Percentiles rank a stretch among this genome's conserved stretches.
Conservation (phyloP, 2,113 vertebrate genomes). For the Stictonetta naevosa region DNA sequence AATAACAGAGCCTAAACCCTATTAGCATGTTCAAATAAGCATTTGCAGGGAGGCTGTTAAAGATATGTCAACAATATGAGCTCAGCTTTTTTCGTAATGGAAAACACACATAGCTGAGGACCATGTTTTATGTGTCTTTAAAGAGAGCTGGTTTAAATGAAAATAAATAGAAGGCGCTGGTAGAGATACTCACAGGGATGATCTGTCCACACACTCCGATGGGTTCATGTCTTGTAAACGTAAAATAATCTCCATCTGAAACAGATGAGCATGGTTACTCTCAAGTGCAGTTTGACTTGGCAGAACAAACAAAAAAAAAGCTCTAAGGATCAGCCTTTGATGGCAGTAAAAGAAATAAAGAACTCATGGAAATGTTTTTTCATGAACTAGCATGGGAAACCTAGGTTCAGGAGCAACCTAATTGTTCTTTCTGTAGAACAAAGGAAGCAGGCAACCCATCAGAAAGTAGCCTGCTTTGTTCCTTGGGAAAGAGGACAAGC, state of each 20-base stretch:
- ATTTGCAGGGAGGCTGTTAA: constrained; percentile 83
- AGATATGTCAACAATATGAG: constrained; percentile 83
- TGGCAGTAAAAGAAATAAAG: constrained; percentile 69
- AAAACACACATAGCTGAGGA: constrained; percentile 76
- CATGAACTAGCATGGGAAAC: constrained; percentile 47
- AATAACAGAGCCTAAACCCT: constrained; percentile 76
- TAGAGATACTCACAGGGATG: constrained; percentile 92
- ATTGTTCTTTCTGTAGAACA: constrained; percentile 38
- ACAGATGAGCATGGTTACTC: constrained; percentile 73
- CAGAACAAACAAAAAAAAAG: constrained; percentile 30
- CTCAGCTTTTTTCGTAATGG: constrained; percentile 73
- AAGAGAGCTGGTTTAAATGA: constrained; percentile 75
- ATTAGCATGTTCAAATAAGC: constrained; percentile 84
- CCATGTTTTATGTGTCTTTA: constrained; percentile 75
- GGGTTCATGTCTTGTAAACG: constrained; percentile 96
- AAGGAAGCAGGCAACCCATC: constrained; percentile 5
- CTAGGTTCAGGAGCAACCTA: constrained; percentile 29
- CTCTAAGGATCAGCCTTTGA: constrained; percentile 58
- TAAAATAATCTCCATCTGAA: constrained; percentile 98
- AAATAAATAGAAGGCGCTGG: constrained; percentile 75
- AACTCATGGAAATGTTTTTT: constrained; percentile 45
- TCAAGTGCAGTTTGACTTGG: constrained; percentile 58
- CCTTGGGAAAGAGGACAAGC: not conserved
- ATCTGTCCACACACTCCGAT: constrained; percentile 99
- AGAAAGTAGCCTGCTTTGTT: constrained; percentile 42